Evolutionary conservation across 2,113 vertebrate genomes (phyloP), one percentile per base, ranked within the genome.

Genomic region (Grallaria varia): DNA sequence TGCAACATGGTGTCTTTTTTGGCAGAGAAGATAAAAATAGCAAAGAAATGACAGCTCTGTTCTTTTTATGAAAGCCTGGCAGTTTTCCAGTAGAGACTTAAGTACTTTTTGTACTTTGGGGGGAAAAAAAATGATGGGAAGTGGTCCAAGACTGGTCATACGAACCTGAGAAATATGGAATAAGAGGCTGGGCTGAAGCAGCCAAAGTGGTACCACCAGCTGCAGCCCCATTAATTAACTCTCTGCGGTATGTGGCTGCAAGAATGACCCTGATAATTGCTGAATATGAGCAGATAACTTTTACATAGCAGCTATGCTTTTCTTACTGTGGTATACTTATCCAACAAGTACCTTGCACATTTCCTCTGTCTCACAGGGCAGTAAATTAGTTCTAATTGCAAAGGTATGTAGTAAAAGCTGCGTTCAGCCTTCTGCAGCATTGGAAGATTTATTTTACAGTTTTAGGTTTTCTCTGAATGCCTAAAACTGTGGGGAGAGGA

Each of bases 201-300:
- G 97, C 97, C 98, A 97, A 98, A 98, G 97, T 98, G 99, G 98
- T 99, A 99, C 99, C 97, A 97, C 98, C 98, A 99, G 98, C 98
- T 98, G 98, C 98, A 98, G 97, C 96, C 94, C 97, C 97, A 98
- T 99, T 98, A 98, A 99, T 99, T 99, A 98, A 97, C 71, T 62
- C 92, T 96, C 97, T 96, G 96, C 33, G 97, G 98, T 98, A 98
- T 98, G 98, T 79, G 97, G 97, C 96, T 84, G 96, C 79, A 96
- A 96, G 97, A 97, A 97, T 97, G 98, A 98, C 98, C 98, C 98
- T 97, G 98, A 97, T 97, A 97, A 96, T 97, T 97, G 98, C 59
- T 98, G 98, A 98, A 98, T 96, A 97, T 45, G 55, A 96, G 89
- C 96, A 98, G 98, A 98, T 98, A 98, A 98, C 96, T 98, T 95